A percentile compares a stretch with the other conserved stretches of the same genome.
phyloP scores from a whole-genome alignment of 1,140 invertebrate species.

The Augochlora pura region DNA sequence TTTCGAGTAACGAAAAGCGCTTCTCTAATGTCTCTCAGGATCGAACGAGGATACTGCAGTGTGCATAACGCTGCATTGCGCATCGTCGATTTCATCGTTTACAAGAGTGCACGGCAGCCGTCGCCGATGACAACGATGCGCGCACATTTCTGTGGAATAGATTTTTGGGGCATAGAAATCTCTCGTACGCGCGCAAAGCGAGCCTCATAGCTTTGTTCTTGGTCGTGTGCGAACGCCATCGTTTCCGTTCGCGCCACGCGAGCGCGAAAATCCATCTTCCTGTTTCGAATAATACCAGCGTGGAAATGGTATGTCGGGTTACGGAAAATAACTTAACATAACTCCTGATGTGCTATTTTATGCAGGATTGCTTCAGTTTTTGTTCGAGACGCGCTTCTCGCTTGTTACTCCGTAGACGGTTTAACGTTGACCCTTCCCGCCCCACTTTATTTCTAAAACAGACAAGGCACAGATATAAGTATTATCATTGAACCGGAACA shows the following conservation, averaged over 20 bases:
- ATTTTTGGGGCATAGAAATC: neutral
- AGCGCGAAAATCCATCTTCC: neutral
- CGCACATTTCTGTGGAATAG: neutral
- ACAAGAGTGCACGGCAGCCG: neutral
- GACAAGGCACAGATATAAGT: too few relatives aligned
- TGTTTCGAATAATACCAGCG: neutral
- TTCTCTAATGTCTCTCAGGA: constrained; percentile 5
- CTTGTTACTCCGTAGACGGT: too few relatives aligned
- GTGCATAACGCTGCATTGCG: constrained; percentile 24
- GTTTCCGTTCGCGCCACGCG: neutral
- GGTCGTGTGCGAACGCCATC: neutral
- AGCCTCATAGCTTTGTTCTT: neutral
- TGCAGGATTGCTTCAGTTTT: too few relatives aligned
- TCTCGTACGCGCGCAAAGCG: neutral
- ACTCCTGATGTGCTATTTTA: too few relatives aligned
- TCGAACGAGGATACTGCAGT: constrained; percentile 7
- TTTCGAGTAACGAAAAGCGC: constrained; percentile 15
- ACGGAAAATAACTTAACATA: too few relatives aligned
- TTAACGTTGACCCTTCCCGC: too few relatives aligned
- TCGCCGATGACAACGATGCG: neutral
- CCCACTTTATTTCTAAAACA: too few relatives aligned
- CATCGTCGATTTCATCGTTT: constrained; percentile 18
- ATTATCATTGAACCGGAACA: too few relatives aligned
- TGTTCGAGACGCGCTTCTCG: too few relatives aligned
- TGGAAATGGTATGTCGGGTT: too few relatives aligned